These are phyloP conservation scores for Perccottus glenii DNA, from an alignment of 2,113 vertebrate species.

Conservation along the genomic window DNA sequence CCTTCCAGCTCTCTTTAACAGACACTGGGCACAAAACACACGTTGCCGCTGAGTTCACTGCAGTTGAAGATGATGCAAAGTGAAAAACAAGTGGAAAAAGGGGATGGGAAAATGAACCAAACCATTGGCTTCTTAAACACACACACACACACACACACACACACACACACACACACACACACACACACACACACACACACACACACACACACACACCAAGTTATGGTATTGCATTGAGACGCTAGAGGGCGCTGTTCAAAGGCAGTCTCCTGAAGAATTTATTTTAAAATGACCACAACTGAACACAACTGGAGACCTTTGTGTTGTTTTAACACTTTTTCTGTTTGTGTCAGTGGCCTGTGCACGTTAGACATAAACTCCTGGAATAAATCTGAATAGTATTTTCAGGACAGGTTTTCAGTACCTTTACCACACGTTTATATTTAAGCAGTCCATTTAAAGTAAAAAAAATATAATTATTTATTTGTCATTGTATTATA, in stretches of 20 bases:
- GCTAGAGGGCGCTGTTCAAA: constrained; percentile 68
- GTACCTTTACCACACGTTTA: no score
- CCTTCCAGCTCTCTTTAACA: constrained; percentile 46
- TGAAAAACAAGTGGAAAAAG: constrained; percentile 47
- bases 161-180: background rate
- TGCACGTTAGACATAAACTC: no score
- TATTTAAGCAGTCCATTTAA: no score
- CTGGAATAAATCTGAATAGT: no score
- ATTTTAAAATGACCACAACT: background rate
- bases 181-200: background rate
- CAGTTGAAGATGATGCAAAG: constrained; percentile 59
- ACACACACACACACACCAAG: background rate
- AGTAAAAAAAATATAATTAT: no score
- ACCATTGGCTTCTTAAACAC: constrained; percentile 1
- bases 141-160: background rate
- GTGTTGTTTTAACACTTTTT: background rate
- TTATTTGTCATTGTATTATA: no score
- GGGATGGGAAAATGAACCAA: background rate
- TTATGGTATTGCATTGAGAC: constrained; percentile 20
- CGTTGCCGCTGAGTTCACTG: constrained; percentile 36
- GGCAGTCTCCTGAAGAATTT: background rate
- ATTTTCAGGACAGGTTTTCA: no score
- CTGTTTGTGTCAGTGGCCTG: no score
- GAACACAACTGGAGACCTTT: background rate
- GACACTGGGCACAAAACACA: constrained; percentile 32